A percentile compares a stretch with the other conserved stretches of the same genome.
Conservation (phyloP, 2,797 vertebrate genomes). For the Oreochromis grahami region DNA sequence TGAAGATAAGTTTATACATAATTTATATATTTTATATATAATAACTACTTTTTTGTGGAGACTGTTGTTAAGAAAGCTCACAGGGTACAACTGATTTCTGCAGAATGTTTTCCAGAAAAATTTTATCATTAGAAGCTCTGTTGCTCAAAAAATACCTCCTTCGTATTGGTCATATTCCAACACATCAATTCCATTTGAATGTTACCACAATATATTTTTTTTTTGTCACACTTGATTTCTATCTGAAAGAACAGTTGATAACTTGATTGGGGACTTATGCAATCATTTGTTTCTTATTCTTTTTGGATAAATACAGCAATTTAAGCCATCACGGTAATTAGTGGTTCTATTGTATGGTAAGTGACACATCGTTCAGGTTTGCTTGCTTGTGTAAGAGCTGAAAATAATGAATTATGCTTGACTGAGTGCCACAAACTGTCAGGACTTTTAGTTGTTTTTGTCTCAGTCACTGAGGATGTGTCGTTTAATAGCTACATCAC, state of each 20-base stretch:
- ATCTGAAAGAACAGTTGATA: background rate
- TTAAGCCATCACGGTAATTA: background rate
- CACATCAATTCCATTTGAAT: background rate
- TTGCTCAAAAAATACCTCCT: background rate
- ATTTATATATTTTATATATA: background rate
- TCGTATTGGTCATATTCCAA: background rate
- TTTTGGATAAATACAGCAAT: background rate
- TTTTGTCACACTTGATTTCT: background rate
- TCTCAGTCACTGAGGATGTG: background rate
- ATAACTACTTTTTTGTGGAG: rapidly evolving
- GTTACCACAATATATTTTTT: background rate
- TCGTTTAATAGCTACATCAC: background rate
- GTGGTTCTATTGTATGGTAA: background rate
- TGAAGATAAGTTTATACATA: background rate
- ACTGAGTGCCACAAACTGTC: background rate
- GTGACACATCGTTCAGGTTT: background rate
- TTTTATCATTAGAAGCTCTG: background rate
- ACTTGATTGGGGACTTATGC: background rate
- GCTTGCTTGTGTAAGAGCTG: background rate
- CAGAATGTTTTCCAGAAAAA: background rate
- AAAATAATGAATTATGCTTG: background rate
- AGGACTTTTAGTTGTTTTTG: background rate
- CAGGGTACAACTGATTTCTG: background rate
- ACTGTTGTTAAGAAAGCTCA: background rate
- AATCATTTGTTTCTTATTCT: background rate